Evolutionary conservation across 1,140 invertebrate genomes (phyloP).

Genomic region (Thaumetopoea pityocampa): DNA sequence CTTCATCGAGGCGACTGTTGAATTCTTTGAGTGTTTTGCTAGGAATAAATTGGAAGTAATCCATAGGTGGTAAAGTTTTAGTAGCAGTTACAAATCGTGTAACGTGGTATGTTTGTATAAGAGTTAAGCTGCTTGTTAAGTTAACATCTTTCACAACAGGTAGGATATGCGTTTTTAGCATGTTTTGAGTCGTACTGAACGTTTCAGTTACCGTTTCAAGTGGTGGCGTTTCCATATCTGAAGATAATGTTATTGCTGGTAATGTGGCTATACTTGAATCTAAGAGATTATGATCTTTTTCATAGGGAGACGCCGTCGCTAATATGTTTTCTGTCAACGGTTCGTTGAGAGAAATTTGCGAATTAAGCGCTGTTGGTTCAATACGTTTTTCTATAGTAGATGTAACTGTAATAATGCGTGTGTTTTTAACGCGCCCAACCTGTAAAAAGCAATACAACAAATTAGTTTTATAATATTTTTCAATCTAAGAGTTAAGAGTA

Average conservation of each 20-base stretch:
- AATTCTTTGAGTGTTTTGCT: conserved; percentile 93
- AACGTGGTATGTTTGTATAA: conserved; percentile 92
- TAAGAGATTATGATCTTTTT: conserved; percentile 81
- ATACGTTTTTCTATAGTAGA: conserved; percentile 87
- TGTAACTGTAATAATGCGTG: conserved; percentile 89
- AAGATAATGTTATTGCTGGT: conserved; percentile 85
- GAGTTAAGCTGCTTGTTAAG: conserved; percentile 84
- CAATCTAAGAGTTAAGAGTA: too few relatives aligned
- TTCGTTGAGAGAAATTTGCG: conserved; percentile 79
- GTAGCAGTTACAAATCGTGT: conserved; percentile 90
- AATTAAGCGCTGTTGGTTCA: conserved; percentile 77
- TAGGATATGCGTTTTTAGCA: conserved; percentile 91
- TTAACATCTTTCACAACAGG: conserved; percentile 85
- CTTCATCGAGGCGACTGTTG: conserved; percentile 89
- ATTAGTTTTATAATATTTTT: conserved; percentile 10
- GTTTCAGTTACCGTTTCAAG: conserved; percentile 93
- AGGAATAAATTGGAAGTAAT: conserved; percentile 90
- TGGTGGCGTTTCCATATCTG: conserved; percentile 85
- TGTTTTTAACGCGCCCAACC: conserved; percentile 91
- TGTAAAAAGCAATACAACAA: conserved; percentile 74
- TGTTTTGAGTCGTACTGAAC: conserved; percentile 90
- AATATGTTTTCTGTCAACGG: conserved; percentile 91
- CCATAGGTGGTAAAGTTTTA: conserved; percentile 91
- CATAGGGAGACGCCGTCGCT: conserved; percentile 84
- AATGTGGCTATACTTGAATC: conserved; percentile 88